Evolutionary conservation across 2,888 invertebrate genomes (phyloP).

Genomic region (Latheticus oryzae): DNA sequence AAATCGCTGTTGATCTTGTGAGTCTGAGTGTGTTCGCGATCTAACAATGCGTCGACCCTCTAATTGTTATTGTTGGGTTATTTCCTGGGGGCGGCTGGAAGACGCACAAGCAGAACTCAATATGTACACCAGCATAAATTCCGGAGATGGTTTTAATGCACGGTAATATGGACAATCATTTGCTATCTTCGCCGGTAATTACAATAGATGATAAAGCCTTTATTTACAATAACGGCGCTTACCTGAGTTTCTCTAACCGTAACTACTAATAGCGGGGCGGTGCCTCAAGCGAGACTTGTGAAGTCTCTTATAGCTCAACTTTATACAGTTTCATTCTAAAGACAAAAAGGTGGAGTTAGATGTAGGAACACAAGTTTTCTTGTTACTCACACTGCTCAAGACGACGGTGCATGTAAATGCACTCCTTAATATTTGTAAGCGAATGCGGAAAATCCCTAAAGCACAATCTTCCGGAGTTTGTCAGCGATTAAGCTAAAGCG

Average conservation of each 20-base stretch:
- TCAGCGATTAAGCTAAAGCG: slow-evolving; percentile 3
- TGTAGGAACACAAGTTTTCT: background rate
- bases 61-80: slow-evolving; percentile 26
- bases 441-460: background rate
- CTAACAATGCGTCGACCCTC: slow-evolving; percentile 26
- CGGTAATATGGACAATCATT: slow-evolving; percentile 24
- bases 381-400: too few species aligned
- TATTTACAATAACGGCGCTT: too few species aligned
- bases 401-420: too few species aligned
- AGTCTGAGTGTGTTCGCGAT: slow-evolving; percentile 26
- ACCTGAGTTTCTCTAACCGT: slow-evolving; percentile 15
- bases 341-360: background rate
- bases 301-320: background rate
- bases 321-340: slow-evolving; percentile 1
- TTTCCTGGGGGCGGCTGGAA: slow-evolving; percentile 6
- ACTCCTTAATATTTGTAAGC: slow-evolving; percentile 9
- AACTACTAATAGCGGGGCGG: slow-evolving; percentile 16
- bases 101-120: slow-evolving; percentile 11
- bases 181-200: slow-evolving; percentile 31
- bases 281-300: background rate
- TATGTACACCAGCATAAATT: slow-evolving; percentile 20
- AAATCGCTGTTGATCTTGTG: slow-evolving; percentile 37
- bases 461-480: background rate
- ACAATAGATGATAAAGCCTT: slow-evolving; percentile 13
- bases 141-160: slow-evolving; percentile 11